Evolutionary conservation across 1,140 invertebrate species (phyloP).

Genomic region (Aphaenogaster floridana): DNA sequence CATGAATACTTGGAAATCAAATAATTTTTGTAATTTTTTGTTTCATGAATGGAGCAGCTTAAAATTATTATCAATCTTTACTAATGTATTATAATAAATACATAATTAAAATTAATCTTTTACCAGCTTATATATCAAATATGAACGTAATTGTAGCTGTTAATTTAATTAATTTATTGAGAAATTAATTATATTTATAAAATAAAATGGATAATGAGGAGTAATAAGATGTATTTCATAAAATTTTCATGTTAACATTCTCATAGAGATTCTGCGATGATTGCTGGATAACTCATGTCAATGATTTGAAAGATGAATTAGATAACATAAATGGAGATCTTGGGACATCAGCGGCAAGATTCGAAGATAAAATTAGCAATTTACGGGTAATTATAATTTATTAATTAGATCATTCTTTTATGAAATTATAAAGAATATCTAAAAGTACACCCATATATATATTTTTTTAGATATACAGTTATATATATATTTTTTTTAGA

Average conservation of each 20-base stretch:
- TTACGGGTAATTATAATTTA: constrained; percentile 83
- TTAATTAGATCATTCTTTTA: background rate
- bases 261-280: constrained; percentile 39
- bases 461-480: too few relatives aligned
- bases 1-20: background rate
- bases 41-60: background rate
- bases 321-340: constrained; percentile 87
- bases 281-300: constrained; percentile 41
- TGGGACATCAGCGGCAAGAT: constrained; percentile 84
- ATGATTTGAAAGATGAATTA: constrained; percentile 87
- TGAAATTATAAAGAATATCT: background rate
- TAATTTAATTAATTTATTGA: background rate
- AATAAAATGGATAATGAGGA: background rate
- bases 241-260: background rate
- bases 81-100: background rate
- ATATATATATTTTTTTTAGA: too few relatives aligned
- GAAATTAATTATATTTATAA: background rate
- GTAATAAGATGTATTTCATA: background rate
- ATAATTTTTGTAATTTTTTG: background rate
- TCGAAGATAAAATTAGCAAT: constrained; percentile 87
- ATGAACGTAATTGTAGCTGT: background rate
- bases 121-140: background rate
- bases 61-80: background rate
- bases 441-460: too few relatives aligned
- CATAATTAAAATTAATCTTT: background rate